These are phyloP conservation scores for Tetramorium parvispinum DNA, from an alignment of 1,140 invertebrate genomes.

Conservation along the genomic window DNA sequence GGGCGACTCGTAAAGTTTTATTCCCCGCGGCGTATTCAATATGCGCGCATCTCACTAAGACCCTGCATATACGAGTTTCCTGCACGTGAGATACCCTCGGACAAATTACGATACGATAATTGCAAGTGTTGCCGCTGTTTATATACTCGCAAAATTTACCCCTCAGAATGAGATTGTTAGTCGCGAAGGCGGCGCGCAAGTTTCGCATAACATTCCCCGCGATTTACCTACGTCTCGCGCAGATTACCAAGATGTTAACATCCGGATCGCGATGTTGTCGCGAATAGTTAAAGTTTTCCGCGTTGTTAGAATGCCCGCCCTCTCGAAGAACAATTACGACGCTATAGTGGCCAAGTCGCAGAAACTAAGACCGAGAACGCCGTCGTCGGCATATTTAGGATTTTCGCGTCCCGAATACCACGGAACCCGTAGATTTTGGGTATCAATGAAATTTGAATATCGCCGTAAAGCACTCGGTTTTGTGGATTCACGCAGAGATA, in stretches of 20 bases:
- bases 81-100: too few relatives aligned
- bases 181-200: conserved; percentile 9
- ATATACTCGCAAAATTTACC: neutral
- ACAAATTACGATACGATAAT: conserved; percentile 23
- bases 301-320: conserved; percentile 32
- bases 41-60: neutral
- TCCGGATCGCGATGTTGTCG: conserved; percentile 15
- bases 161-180: neutral
- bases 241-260: conserved; percentile 38
- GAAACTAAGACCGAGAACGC: neutral
- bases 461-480: conserved; percentile 19
- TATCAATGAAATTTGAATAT: conserved; percentile 53
- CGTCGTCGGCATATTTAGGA: neutral
- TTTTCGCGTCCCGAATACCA: conserved; percentile 27
- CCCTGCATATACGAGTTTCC: neutral
- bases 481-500: conserved; percentile 25
- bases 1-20: conserved; percentile 54
- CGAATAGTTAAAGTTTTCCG: conserved; percentile 40
- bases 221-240: neutral
- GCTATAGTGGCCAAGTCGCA: neutral
- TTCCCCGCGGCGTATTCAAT: neutral
- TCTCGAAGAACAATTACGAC: conserved; percentile 46
- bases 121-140: neutral
- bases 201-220: conserved; percentile 40
- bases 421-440: neutral